Conservation (phyloP, 2,797 vertebrate genomes). For the Amblyraja radiata region DNA sequence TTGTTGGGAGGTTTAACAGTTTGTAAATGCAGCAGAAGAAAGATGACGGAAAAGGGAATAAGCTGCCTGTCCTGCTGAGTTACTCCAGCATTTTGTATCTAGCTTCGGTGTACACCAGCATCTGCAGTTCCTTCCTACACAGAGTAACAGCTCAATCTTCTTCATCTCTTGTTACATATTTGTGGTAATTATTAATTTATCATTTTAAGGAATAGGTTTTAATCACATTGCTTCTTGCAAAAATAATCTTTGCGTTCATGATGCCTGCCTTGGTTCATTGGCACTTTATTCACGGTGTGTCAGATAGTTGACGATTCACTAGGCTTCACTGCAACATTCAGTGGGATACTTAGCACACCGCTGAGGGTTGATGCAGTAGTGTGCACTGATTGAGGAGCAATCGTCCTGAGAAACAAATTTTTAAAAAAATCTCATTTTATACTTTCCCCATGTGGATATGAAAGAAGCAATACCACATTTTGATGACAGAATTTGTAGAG, state of each 20-base stretch:
- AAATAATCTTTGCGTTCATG: background rate
- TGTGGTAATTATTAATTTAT: background rate
- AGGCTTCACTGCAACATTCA: too few species aligned
- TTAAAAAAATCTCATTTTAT: background rate
- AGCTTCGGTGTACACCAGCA: too few species aligned
- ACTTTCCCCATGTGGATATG: background rate
- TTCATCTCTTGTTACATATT: background rate
- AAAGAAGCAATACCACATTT: background rate
- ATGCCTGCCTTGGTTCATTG: background rate
- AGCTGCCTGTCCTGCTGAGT: too few species aligned
- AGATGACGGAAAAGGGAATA: too few species aligned
- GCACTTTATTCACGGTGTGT: background rate
- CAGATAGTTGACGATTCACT: background rate
- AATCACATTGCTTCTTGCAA: background rate
- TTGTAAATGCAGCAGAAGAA: too few species aligned
- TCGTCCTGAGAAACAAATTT: background rate
- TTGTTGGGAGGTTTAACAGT: too few species aligned
- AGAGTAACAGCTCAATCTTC: too few species aligned
- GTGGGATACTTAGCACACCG: background rate
- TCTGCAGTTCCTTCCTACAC: background rate
- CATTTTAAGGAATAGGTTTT: background rate
- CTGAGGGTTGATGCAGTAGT: background rate
- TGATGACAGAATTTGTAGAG: background rate
- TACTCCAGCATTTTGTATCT: too few species aligned
- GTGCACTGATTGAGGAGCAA: background rate